A percentile compares a stretch with the other conserved stretches of the same genome.
Evolutionary conservation across 2,797 vertebrate genomes (phyloP).

Genomic region (Hypotaenidia okinawae): DNA sequence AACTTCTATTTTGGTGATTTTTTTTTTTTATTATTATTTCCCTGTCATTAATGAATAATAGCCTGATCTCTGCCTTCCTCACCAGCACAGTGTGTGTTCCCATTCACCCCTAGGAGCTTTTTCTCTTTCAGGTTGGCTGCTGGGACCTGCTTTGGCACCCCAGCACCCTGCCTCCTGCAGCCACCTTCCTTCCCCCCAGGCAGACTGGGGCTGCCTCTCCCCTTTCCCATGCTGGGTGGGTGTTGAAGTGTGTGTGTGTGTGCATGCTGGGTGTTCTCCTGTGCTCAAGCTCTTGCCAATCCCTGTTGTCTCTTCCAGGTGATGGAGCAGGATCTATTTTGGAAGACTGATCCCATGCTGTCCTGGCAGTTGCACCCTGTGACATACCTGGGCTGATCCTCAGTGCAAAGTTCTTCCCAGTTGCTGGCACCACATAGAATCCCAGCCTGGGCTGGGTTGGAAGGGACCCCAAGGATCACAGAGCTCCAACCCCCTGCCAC

Average conservation of each 20-base stretch:
- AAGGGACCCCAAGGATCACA: too few relatives aligned
- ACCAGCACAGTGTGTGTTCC: fast-evolving
- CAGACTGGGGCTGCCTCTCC: neutral
- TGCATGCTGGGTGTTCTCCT: fast-evolving
- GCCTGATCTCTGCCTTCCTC: neutral
- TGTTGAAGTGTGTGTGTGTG: neutral
- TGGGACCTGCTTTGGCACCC: neutral
- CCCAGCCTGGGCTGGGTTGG: too few relatives aligned
- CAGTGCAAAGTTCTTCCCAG: neutral
- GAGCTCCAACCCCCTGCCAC: too few relatives aligned
- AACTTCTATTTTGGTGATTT: neutral
- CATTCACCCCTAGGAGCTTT: neutral
- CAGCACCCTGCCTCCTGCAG: fast-evolving
- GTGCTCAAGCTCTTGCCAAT: neutral
- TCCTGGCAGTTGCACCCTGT: neutral
- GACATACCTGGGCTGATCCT: neutral
- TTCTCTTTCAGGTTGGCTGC: neutral
- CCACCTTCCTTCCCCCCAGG: neutral
- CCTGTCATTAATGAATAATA: neutral
- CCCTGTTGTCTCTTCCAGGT: neutral
- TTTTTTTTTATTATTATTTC: neutral
- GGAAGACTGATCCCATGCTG: fast-evolving
- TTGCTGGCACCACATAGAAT: fast-evolving
- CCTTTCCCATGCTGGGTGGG: neutral
- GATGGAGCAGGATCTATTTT: neutral